Evolutionary conservation across 1,140 invertebrate genomes (phyloP).

Genomic region (Drosophila sulfurigaster): DNA sequence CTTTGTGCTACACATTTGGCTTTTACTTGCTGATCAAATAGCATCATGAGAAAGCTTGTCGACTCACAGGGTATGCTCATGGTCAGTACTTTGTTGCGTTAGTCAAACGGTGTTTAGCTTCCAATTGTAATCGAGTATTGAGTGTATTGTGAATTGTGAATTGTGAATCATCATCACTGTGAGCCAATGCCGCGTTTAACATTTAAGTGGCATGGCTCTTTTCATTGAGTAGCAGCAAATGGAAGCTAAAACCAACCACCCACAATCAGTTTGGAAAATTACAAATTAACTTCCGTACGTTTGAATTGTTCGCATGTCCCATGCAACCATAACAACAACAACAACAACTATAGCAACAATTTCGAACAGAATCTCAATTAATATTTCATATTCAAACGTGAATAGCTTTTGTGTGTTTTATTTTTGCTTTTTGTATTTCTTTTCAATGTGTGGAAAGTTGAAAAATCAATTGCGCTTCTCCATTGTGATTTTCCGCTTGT

Average conservation of each 20-base stretch:
- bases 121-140: conserved; percentile 5
- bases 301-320: conserved; percentile 47
- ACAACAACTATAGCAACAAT: conserved; percentile 7
- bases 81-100: neutral
- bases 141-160: too few species aligned
- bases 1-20: too few species aligned
- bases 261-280: conserved; percentile 34
- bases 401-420: conserved; percentile 13
- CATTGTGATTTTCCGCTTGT: conserved; percentile 45
- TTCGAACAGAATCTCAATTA: conserved; percentile 26
- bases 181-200: conserved; percentile 1
- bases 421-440: neutral
- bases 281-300: conserved; percentile 32
- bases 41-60: neutral
- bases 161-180: conserved; percentile 6
- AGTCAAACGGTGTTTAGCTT: neutral
- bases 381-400: conserved; percentile 43
- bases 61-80: conserved; percentile 20
- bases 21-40: too few species aligned
- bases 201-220: conserved; percentile 20
- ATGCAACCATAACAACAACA: conserved; percentile 34
- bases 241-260: conserved; percentile 5
- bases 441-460: conserved; percentile 1
- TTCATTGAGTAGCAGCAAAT: conserved; percentile 15
- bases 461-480: conserved; percentile 39